Percentiles rank a stretch among this genome's conserved stretches.
Conservation (phyloP, 1,140 invertebrate genomes). For the Procambarus virginalis region DNA sequence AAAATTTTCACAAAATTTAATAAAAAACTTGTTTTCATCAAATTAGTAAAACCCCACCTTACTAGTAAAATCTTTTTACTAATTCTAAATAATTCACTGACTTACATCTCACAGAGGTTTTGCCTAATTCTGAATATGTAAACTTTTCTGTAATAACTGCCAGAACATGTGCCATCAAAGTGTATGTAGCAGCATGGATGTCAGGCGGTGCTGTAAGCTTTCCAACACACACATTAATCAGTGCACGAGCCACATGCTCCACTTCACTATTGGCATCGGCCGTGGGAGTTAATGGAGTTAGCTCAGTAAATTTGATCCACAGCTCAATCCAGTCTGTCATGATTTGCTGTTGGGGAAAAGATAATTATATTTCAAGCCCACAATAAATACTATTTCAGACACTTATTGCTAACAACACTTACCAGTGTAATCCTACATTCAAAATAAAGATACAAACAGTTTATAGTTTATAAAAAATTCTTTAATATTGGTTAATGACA, state of each 20-base stretch:
- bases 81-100: background rate
- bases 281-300: constrained; percentile 42
- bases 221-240: constrained; percentile 28
- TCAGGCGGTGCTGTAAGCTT: constrained; percentile 34
- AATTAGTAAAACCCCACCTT: too few species aligned
- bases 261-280: constrained; percentile 61
- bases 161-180: constrained; percentile 41
- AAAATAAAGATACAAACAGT: too few species aligned
- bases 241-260: constrained; percentile 36
- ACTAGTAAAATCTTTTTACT: too few species aligned
- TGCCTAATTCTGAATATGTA: constrained; percentile 48
- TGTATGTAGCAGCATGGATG: constrained; percentile 9
- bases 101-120: constrained; percentile 41
- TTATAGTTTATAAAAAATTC: too few species aligned
- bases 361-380: too few species aligned
- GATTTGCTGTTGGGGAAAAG: constrained; percentile 38
- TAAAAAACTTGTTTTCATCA: too few species aligned
- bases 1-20: too few species aligned
- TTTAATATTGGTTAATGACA: too few species aligned
- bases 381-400: too few species aligned
- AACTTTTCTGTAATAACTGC: constrained; percentile 24
- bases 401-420: too few species aligned
- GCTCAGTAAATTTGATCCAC: constrained; percentile 47
- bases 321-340: constrained; percentile 41
- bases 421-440: too few species aligned